Conservation (phyloP, 2,888 invertebrate genomes). For the Cephus pulcher region DNA sequence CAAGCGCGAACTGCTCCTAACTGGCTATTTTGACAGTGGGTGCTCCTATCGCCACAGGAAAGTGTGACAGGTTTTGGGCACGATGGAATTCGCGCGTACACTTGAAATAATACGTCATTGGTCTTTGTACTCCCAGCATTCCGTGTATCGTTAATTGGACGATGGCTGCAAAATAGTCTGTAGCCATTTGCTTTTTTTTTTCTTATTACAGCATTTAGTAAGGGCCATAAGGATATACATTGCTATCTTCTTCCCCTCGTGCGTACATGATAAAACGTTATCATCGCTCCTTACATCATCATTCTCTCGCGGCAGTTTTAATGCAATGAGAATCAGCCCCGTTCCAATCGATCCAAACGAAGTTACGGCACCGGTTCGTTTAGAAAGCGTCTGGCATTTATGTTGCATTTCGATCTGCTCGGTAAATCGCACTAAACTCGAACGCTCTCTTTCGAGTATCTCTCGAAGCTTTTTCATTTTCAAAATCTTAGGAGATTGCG, state of each 20-base stretch:
- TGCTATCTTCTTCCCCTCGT: background rate
- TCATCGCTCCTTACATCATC: background rate
- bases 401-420: slow-evolving; percentile 13
- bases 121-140: background rate
- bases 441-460: background rate
- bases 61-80: background rate
- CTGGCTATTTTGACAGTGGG: background rate
- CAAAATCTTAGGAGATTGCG: background rate
- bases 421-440: background rate
- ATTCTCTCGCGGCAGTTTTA: background rate
- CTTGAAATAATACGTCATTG: background rate
- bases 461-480: slow-evolving; percentile 10
- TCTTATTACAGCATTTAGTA: background rate
- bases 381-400: slow-evolving; percentile 20
- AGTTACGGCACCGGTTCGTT: slow-evolving; percentile 16
- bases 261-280: background rate
- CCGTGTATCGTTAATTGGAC: background rate
- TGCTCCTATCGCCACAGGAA: background rate
- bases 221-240: background rate
- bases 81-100: background rate
- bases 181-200: background rate
- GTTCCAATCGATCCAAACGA: background rate
- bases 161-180: background rate
- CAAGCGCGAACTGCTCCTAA: background rate
- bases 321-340: background rate